Conservation (phyloP, 2,113 vertebrate genomes). For the Cervus canadensis region DNA sequence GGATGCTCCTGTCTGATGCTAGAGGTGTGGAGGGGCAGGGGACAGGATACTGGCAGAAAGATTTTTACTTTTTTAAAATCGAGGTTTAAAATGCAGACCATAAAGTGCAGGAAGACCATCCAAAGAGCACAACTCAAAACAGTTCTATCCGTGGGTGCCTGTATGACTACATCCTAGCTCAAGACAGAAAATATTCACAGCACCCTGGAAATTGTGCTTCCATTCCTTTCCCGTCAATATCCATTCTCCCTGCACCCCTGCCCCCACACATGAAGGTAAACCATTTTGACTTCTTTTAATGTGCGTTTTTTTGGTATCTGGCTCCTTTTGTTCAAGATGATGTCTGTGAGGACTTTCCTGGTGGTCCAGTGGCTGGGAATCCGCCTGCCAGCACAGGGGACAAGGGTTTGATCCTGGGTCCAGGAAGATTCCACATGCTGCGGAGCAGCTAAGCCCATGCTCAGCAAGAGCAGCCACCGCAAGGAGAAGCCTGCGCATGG, state of each 20-base stretch:
- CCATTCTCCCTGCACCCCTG: not conserved
- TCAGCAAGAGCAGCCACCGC: not conserved
- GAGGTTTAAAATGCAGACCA: not conserved
- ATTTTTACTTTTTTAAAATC: not conserved
- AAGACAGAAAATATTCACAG: not conserved
- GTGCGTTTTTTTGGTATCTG: not conserved
- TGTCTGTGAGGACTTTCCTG: not conserved
- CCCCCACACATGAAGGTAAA: not conserved
- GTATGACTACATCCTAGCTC: not conserved
- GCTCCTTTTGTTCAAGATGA: not conserved
- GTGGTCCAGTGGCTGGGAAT: not conserved
- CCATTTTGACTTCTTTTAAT: not conserved
- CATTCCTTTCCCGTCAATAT: not conserved
- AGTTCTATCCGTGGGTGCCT: not conserved
- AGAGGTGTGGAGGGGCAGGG: not conserved
- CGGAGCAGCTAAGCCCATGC: not conserved
- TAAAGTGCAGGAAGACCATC: not conserved
- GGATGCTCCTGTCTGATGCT: not conserved
- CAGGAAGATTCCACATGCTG: not conserved
- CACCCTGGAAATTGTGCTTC: not conserved
- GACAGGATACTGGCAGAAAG: not conserved
- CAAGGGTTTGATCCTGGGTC: not conserved
- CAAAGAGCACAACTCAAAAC: not conserved
- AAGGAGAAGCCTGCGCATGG: not conserved
- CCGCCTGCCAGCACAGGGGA: not conserved